Evolutionary conservation across 1,140 invertebrate species (phyloP), one percentile per base, ranked within the genome.

Genomic region (Melipona quadrifasciata): DNA sequence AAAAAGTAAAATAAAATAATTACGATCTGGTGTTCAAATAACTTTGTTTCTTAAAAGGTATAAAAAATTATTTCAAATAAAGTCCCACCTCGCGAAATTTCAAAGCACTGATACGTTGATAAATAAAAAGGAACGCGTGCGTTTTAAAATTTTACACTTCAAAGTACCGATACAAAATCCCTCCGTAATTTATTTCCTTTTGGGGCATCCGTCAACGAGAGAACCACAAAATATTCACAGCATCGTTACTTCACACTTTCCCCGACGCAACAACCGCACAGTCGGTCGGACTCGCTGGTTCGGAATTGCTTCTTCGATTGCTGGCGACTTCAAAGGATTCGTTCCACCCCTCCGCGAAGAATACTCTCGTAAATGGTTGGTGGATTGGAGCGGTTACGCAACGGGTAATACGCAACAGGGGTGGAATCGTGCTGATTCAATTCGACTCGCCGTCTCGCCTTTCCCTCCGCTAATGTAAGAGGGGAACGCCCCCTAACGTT

Each of bases 301-400:
- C 72, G 84, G 80, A 90, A 92, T 92, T 91, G 84, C 88, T 88
- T 87, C 76, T 85, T 84, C 87, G 88, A 87, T 91, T 86, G 86
- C 80, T 51, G 24, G 19, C 34, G 11, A 87, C 87, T 78, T 91
- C 89, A 91, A 91, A 90, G 89, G 86, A 87, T 78, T 85, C 68
- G 82, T 79, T 86, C 78, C 57, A 47, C 81, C 74, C 11, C 12
- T 27, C 24, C 47, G 17, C 17, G 31, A 55, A 3, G 31, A 17
- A 17, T 53, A 64, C 78, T 64, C 39, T 71, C 39, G 67, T 11
- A 21, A 72, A 71, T 78, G 39, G 71, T 51, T 14, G 27, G 70
- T 17, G 51, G 64, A 74, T 57, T 76, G 47, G 57, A 85, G 17
- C 10, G 67, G 78, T 89, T 89, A 89, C 88, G 84, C 88, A 89